Evolutionary conservation across 1,140 invertebrate species (phyloP), one percentile per base, ranked within the genome.

Genomic region (Sitophilus oryzae): DNA sequence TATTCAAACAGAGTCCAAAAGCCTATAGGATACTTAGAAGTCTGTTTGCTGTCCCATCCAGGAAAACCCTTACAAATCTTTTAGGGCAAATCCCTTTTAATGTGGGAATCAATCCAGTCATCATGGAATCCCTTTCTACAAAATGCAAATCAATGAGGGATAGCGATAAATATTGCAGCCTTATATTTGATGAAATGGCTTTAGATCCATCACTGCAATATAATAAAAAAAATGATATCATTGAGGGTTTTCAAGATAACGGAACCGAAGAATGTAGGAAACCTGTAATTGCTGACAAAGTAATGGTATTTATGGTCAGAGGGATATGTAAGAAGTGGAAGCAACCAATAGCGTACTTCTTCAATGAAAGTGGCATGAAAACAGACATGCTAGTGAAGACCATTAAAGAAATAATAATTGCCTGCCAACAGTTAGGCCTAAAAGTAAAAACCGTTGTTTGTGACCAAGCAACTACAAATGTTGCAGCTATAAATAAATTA

Each of bases 101-200:
- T 4, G 43, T 48, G 4, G 60, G 62, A 15, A 55, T 66, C 14
- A 64, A 55, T 52, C 10, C 22, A 9, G n/a, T 50, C 10, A 57
- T 65, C 3, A 38, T 64, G n/a, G 15, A 57, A 16, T 19, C 48
- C 22, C 15, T 69, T 9, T 35, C 22, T 51, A 45, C 21, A 3
- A 38, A 35, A 37, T 40, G 47, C 1, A 20, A 38, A 34, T 54
- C 54, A 19, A 58, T 68, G 53, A 48, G 30, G 10, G 4, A 14
- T 3, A 23, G 11, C 9, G 52, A 68, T 25, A 62, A 56, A 51
- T 40, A 58, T 46, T 67, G 60, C 38, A 45, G 42, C 8, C 4
- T 70, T 2, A 57, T 66, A n/a, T 62, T 67, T 48, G 66, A 70
- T 54, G 66, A 67, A 62, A 66, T 66, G 48, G 8, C 52, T 22